Conservation (phyloP, 2,113 vertebrate genomes). For the Labrus mixtus region DNA sequence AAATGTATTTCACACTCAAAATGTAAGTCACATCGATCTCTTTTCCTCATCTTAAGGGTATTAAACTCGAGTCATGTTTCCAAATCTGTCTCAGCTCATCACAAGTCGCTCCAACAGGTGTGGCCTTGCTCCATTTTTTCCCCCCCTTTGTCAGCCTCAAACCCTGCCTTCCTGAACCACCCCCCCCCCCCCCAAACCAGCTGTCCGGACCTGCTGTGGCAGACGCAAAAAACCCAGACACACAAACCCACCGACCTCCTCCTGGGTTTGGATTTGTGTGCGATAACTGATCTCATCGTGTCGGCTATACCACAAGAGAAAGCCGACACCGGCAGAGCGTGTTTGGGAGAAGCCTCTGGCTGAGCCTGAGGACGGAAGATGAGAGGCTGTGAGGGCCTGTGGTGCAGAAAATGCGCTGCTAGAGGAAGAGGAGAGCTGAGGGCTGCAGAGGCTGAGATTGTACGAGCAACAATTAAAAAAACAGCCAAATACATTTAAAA, state of each 20-base stretch:
- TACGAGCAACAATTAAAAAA: neutral
- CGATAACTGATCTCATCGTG: conserved; percentile 23
- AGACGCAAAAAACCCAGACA: conserved; percentile 23
- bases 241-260: conserved; percentile 67
- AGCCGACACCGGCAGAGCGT: conserved; percentile 31
- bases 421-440: neutral
- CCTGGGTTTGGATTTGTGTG: conserved; percentile 25
- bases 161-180: neutral
- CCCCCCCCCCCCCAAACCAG: conserved; percentile 56
- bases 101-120: conserved; percentile 59
- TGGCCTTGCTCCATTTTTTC: conserved; percentile 13
- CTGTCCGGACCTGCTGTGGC: conserved; percentile 52
- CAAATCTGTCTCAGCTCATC: conserved; percentile 13
- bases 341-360: conserved; percentile 28
- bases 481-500: neutral
- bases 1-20: neutral
- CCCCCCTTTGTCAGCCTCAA: conserved; percentile 21
- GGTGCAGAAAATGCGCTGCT: conserved; percentile 13
- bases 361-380: conserved; percentile 17
- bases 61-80: neutral
- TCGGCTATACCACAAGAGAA: conserved; percentile 28
- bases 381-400: neutral
- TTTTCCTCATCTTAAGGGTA: neutral
- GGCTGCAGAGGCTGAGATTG: neutral
- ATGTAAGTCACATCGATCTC: neutral